Evolutionary conservation across 2,113 vertebrate genomes (phyloP), one percentile per base, ranked within the genome.

Genomic region (Columba janthina): DNA sequence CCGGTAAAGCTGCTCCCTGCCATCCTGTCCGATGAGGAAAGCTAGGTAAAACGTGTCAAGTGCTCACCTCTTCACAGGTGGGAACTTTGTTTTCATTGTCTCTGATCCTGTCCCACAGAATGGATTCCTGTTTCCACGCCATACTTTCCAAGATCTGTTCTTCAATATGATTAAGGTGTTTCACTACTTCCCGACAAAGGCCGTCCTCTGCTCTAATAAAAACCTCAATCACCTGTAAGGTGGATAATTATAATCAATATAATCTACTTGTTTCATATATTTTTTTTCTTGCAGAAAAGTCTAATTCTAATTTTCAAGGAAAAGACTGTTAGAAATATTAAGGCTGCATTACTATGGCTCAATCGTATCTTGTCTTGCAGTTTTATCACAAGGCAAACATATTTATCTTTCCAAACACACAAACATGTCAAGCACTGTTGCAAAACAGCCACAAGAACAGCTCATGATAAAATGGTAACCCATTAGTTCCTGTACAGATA

Each of bases 91-190:
- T 98, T 83, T 98, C 99, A 65, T 98, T 98, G 3, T 98, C 98
- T 61, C 92, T 96, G 65, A 99, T 98, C 88, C 97, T 98, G 42
- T 99, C 98, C 99, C 99, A 99, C 74, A 99, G 85, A 0, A 98
- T 98, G 5, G 99, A 99, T 46, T 98, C 97, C 20, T 80, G 93
- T 90, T 97, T 98, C 99, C 99, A 99, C 2, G 99, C 99, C 98
- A 99, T 97, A 22, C 98, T 99, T 89, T 99, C 99, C 97, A 99
- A 94, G 66, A 99, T 99, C 97, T 99, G 98, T 75, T 99, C 99
- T 93, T 99, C 99, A 54, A 99, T 98, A 76, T 98, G 98, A 95
- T 99, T 99, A 65, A 99, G 98, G 94, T 99, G 99, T 92, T 99
- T 99, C 4, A 99, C 99, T 61, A 99, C 98, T 90, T 99, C 99